Percentiles rank a stretch among this genome's conserved stretches.
Conservation (phyloP, 2,113 vertebrate genomes). For the Pseudopodoces humilis region DNA sequence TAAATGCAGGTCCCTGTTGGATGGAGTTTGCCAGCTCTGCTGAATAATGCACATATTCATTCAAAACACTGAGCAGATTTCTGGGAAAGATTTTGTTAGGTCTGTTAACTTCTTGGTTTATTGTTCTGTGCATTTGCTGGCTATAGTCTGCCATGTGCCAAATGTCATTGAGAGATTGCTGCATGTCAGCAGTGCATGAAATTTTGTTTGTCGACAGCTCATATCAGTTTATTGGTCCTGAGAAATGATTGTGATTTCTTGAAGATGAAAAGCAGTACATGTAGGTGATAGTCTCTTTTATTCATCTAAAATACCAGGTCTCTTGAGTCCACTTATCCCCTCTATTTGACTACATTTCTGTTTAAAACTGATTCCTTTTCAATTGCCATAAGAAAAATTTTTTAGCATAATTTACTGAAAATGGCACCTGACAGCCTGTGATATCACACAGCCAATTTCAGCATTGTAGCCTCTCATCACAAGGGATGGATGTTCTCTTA, state of each 20-base stretch:
- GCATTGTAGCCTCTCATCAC: neutral
- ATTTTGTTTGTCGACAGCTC: neutral
- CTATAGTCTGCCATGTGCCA: neutral
- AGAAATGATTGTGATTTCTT: neutral
- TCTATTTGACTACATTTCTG: neutral
- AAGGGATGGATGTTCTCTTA: neutral
- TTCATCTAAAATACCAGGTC: neutral
- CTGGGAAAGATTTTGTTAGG: neutral
- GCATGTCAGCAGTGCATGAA: neutral
- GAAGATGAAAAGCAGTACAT: neutral
- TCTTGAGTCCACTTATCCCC: neutral
- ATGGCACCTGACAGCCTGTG: neutral
- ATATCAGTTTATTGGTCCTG: neutral
- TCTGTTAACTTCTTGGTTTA: constrained; percentile 10
- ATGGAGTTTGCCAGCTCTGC: neutral
- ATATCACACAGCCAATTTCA: neutral
- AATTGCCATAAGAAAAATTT: neutral
- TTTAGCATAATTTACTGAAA: neutral
- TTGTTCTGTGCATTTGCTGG: neutral
- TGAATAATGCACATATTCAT: neutral
- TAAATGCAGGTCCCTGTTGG: neutral
- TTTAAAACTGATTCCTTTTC: neutral
- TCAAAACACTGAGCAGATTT: neutral
- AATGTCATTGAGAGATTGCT: neutral
- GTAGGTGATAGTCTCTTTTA: neutral